Percentiles rank a stretch among this genome's conserved stretches.
Evolutionary conservation across 2,888 invertebrate species (phyloP).

Genomic region (Scelioninae gen. 1): DNA sequence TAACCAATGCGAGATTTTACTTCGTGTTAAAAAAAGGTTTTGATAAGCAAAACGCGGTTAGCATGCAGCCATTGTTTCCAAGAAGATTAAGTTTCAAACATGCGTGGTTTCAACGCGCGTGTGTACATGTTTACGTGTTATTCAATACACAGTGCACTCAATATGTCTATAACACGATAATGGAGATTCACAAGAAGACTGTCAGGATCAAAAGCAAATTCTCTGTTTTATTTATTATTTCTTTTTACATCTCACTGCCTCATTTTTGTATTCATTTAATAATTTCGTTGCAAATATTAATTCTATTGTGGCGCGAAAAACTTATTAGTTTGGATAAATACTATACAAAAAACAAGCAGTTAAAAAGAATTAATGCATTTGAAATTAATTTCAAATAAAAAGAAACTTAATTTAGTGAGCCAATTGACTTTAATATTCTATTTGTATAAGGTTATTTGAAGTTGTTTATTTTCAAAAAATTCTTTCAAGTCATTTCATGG

Average conservation of each 20-base stretch:
- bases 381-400: background rate
- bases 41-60: slow-evolving; percentile 69
- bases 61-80: slow-evolving; percentile 66
- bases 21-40: slow-evolving; percentile 41
- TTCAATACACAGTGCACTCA: slow-evolving; percentile 62
- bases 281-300: slow-evolving; percentile 14
- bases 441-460: too few species aligned
- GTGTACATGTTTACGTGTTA: slow-evolving; percentile 61
- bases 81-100: slow-evolving; percentile 70
- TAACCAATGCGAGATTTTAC: slow-evolving; percentile 35
- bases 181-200: slow-evolving; percentile 62
- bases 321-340: background rate
- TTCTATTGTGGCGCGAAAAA: slow-evolving; percentile 2
- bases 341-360: background rate
- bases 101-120: slow-evolving; percentile 67
- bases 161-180: slow-evolving; percentile 65
- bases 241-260: slow-evolving; percentile 14
- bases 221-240: slow-evolving; percentile 43
- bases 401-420: background rate
- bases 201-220: slow-evolving; percentile 58
- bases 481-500: too few species aligned
- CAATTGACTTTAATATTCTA: too few species aligned
- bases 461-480: too few species aligned
- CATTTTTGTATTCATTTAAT: background rate
- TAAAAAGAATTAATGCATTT: background rate